These are phyloP conservation scores for Chanos chanos DNA, from an alignment of 2,797 vertebrate species.

Conservation along the genomic window DNA sequence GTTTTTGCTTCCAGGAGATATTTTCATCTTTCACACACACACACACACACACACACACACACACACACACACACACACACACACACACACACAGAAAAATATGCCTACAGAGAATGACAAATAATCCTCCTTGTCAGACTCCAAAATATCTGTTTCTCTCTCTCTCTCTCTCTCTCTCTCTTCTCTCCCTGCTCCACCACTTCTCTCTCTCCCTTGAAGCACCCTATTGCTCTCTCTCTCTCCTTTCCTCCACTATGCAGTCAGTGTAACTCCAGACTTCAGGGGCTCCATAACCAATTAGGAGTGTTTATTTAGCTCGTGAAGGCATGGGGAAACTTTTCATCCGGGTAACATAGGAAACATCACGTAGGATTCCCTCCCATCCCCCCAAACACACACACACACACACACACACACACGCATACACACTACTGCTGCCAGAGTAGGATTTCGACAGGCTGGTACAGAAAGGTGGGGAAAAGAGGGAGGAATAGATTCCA, in stretches of 20 bases:
- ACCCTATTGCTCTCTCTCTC: not conserved
- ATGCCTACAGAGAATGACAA: not conserved
- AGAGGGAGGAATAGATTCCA: too few species aligned
- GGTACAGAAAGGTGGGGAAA: not conserved
- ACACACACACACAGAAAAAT: not conserved
- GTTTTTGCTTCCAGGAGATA: too few species aligned
- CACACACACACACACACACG: constrained; percentile 5
- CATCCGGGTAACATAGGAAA: constrained; percentile 57
- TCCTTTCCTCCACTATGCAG: constrained; percentile 38
- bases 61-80: not conserved
- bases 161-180: not conserved
- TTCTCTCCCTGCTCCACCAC: not conserved
- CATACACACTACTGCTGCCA: constrained; percentile 12
- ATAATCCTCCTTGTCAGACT: not conserved
- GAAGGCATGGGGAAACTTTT: constrained; percentile 65
- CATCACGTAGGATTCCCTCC: constrained; percentile 36
- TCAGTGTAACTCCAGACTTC: constrained; percentile 81
- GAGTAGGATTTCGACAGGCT: constrained; percentile 1
- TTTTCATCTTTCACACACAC: too few species aligned
- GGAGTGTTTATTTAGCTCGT: constrained; percentile 82
- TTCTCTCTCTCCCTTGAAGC: not conserved
- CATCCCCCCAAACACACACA: not conserved
- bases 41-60: not conserved
- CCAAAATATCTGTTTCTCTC: too few species aligned
- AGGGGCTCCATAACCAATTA: constrained; percentile 94